Conservation (phyloP, 2,797 vertebrate species). For the Alfaro cultratus region DNA sequence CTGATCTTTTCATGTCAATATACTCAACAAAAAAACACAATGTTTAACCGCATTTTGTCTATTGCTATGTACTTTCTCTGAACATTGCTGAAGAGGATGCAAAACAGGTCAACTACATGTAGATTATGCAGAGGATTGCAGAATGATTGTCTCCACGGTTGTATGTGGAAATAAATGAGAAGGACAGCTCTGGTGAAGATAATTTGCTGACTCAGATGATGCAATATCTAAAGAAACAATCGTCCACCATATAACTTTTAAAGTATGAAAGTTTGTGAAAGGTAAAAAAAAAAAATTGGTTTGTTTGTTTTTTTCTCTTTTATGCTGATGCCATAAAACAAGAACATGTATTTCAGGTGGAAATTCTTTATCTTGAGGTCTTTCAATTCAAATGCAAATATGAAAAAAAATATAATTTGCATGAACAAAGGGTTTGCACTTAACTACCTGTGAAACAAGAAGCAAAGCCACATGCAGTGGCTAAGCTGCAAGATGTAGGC, state of each 20-base stretch:
- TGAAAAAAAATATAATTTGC: background rate
- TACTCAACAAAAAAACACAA: background rate
- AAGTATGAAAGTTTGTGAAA: background rate
- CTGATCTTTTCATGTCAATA: background rate
- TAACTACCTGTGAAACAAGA: constrained; percentile 11
- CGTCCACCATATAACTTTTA: background rate
- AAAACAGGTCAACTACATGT: background rate
- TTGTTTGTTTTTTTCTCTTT: background rate
- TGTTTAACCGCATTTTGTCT: background rate
- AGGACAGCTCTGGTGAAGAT: background rate
- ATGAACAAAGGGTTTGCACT: background rate
- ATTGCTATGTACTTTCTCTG: background rate
- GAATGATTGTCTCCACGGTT: background rate
- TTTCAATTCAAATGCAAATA: background rate
- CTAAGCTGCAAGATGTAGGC: constrained; percentile 7
- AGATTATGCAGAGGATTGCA: background rate
- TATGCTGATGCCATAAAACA: background rate
- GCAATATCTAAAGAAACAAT: background rate
- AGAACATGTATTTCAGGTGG: background rate
- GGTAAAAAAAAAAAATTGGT: background rate
- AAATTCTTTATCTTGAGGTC: background rate
- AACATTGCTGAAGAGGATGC: background rate
- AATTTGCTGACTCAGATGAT: background rate
- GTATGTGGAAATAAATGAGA: background rate
- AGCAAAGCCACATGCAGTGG: constrained; percentile 29